Conservation (phyloP, 2,113 vertebrate genomes). For the Marmota flaviventris region DNA sequence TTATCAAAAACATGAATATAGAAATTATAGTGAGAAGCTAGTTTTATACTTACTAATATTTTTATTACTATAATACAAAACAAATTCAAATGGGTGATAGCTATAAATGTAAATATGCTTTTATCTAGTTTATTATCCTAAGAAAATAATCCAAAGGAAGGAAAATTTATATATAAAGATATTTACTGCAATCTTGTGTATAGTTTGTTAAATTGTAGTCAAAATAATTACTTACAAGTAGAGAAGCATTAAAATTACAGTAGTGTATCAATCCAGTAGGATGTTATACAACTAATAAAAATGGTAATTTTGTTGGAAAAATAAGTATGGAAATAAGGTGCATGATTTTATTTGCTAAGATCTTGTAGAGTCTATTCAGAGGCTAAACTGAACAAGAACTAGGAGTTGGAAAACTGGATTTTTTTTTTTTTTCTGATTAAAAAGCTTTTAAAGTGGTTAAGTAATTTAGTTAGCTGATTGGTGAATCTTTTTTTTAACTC, state of each 20-base stretch:
- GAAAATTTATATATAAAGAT: conserved; percentile 2
- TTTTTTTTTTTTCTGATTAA: conserved; percentile 49
- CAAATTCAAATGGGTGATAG: not conserved
- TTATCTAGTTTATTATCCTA: not conserved
- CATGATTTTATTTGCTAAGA: not conserved
- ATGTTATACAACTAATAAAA: not conserved
- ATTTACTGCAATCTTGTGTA: not conserved
- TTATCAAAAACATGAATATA: conserved; percentile 10
- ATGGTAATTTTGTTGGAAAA: not conserved
- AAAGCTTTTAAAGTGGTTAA: conserved; percentile 42
- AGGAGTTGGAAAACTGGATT: not conserved
- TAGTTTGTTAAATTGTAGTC: not conserved
- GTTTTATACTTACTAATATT: not conserved
- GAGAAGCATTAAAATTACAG: not conserved
- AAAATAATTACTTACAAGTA: not conserved
- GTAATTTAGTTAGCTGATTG: not conserved
- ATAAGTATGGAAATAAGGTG: not conserved
- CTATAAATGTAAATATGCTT: not conserved
- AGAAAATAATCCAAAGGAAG: conserved; percentile 43
- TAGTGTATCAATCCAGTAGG: not conserved
- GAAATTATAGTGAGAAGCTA: not conserved
- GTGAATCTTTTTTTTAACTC: not conserved
- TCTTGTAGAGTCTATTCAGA: not conserved
- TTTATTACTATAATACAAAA: not conserved
- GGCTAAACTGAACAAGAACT: not conserved